Evolutionary conservation across 2,113 vertebrate species (phyloP).

Genomic region (Centropus unirufus): DNA sequence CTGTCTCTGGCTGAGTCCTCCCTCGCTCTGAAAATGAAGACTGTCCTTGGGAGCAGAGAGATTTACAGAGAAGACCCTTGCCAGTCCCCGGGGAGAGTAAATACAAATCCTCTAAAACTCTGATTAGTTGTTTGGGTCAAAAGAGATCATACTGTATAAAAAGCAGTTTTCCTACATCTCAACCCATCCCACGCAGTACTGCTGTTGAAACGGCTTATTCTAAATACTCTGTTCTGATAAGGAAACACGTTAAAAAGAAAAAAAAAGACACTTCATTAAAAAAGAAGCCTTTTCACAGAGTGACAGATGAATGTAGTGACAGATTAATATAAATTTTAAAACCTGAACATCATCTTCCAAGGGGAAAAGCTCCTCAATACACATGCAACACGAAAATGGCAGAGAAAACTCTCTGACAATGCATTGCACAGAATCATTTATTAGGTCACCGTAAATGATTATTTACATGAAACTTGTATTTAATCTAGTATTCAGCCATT

Average conservation of each 20-base stretch:
- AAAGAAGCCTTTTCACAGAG: neutral
- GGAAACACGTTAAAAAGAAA: neutral
- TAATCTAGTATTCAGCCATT: slow-evolving; percentile 26
- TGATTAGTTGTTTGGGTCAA: neutral
- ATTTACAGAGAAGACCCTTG: neutral
- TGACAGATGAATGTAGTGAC: slow-evolving; percentile 35
- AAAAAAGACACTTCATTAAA: neutral
- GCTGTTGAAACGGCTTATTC: neutral
- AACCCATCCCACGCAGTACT: neutral
- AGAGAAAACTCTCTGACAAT: slow-evolving; percentile 13
- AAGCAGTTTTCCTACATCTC: neutral
- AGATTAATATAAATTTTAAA: slow-evolving; percentile 43
- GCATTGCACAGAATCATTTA: slow-evolving; percentile 35
- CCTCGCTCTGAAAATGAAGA: neutral
- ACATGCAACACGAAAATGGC: slow-evolving; percentile 41
- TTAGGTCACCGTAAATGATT: slow-evolving; percentile 44
- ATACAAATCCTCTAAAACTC: neutral
- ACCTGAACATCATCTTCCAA: neutral
- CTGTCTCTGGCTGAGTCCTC: neutral
- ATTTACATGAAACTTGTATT: slow-evolving; percentile 55
- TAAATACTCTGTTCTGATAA: slow-evolving; percentile 26
- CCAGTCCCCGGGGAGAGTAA: neutral
- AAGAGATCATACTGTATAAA: neutral
- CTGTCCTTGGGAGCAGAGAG: neutral
- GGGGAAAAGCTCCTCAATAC: neutral